These are phyloP conservation scores for Pangasianodon hypophthalmus DNA, from an alignment of 2,113 vertebrate genomes.

Conservation along the genomic window DNA sequence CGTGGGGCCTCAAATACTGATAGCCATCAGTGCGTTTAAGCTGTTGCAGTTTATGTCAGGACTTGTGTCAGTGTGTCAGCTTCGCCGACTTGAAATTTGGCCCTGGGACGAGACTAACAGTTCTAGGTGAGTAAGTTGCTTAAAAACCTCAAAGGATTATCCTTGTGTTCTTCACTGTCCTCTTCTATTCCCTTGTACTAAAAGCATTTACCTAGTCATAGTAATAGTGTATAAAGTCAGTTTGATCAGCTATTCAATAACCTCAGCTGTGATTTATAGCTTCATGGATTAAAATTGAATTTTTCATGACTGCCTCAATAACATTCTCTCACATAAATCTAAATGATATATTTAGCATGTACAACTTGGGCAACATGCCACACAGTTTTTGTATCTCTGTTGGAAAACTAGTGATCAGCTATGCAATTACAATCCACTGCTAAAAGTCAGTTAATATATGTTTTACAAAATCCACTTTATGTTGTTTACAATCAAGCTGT, in stretches of 20 bases:
- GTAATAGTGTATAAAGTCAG: not conserved
- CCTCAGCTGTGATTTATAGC: not conserved
- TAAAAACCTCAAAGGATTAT: not conserved
- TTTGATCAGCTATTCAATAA: not conserved
- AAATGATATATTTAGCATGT: not conserved
- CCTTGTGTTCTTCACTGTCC: not conserved
- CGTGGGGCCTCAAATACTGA: slow-evolving; percentile 44
- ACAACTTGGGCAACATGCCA: not conserved
- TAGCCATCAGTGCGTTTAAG: slow-evolving; percentile 35
- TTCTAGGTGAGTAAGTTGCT: slow-evolving; percentile 27
- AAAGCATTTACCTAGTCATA: not conserved
- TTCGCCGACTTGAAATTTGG: slow-evolving; percentile 39
- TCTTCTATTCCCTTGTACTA: not conserved
- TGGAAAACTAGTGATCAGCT: not conserved
- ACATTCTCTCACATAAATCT: not conserved
- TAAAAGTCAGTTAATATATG: not conserved
- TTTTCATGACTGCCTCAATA: not conserved
- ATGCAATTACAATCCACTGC: not conserved
- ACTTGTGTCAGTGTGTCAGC: slow-evolving; percentile 28
- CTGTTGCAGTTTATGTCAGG: slow-evolving; percentile 39
- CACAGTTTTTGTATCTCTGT: not conserved
- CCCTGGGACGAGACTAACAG: slow-evolving; percentile 41
- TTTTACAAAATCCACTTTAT: not conserved
- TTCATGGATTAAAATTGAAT: not conserved
- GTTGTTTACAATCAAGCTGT: not conserved